Conservation (phyloP, 2,113 vertebrate genomes). For the Geothlypis trichas region DNA sequence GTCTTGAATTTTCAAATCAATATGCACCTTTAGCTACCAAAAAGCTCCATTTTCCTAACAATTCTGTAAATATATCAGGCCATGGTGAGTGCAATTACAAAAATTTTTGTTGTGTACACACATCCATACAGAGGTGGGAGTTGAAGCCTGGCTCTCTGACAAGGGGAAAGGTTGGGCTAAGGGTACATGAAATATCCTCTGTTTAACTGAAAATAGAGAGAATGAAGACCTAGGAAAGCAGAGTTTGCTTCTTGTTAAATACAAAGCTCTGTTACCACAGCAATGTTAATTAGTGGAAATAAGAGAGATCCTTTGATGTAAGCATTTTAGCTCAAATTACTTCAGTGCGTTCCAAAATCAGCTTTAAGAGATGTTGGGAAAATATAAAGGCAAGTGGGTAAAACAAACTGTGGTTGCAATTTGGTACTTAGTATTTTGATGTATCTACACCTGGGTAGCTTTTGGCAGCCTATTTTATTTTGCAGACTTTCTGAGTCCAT, state of each 20-base stretch:
- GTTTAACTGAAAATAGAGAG: not conserved
- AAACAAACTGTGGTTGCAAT: not conserved
- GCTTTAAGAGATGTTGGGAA: not conserved
- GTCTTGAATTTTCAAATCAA: not conserved
- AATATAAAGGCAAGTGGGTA: not conserved
- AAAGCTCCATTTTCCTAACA: not conserved
- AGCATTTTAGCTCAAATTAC: not conserved
- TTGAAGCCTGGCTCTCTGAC: not conserved
- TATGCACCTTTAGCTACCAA: not conserved
- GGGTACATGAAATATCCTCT: not conserved
- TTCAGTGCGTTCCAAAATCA: not conserved
- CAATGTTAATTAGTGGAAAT: not conserved
- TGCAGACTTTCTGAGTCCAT: not conserved
- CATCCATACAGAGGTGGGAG: not conserved
- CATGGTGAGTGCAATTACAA: not conserved
- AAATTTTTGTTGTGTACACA: not conserved
- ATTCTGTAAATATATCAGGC: not conserved
- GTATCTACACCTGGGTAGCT: not conserved
- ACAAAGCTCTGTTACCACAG: not conserved
- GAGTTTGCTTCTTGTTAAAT: not conserved
- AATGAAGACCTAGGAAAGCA: not conserved
- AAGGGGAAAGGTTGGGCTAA: not conserved
- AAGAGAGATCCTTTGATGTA: not conserved
- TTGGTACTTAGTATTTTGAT: not conserved
- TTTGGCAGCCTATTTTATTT: not conserved